Base-by-base conservation (phyloP, 1,140 invertebrate species). In the Chymomyza costata region DNA sequence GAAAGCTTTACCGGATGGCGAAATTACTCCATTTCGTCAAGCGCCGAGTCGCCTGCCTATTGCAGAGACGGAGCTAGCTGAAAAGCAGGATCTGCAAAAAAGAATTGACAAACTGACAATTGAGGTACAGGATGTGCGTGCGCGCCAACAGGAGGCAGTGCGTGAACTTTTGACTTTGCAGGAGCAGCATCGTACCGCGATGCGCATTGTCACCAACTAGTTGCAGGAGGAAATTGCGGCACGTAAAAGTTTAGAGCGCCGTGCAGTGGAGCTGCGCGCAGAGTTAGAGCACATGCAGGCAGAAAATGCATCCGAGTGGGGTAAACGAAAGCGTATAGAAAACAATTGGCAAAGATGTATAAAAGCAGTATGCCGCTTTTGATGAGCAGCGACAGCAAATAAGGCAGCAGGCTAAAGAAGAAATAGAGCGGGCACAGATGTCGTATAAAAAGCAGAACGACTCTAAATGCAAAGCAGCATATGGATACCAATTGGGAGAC, bases 261-360 rank as follows among this genome's bases (percentile, higher is more conserved):
- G 92, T 67, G 80, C 0, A 69, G 64, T n/a, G 10, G 62, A 82
- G 15, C 44, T 81, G 8, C 73, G 73, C 25, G 81, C 67, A 3
- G 73, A 80, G 90, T 82, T 96, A 61, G 94, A 95, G 78, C 88
- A 90, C 64, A 86, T 97, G 3, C 96, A 97, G 87, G 91, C 91
- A 1, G 95, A 97, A 87, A 97, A 97, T 88, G 95, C 94, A 1
- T 89, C 93, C 3, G 95, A 97, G 82, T 97, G 95, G 95, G 94
- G 93, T 6, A 94, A 95, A 84, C 87, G 95, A 6, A 95, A 97
- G 86, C 88, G 94, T 8, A 81, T 97, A 17, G 95, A 97, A 86
- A n/a, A n/a, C n/a, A n/a, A n/a, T n/a, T n/a, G n/a, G n/a, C n/a
- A n/a, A n/a, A n/a, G n/a, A n/a, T n/a, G n/a, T n/a, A n/a, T n/a